Percentiles rank a stretch among this genome's conserved stretches.
phyloP scores from a whole-genome alignment of 1,140 invertebrate species.

The Aphis craccivora region DNA sequence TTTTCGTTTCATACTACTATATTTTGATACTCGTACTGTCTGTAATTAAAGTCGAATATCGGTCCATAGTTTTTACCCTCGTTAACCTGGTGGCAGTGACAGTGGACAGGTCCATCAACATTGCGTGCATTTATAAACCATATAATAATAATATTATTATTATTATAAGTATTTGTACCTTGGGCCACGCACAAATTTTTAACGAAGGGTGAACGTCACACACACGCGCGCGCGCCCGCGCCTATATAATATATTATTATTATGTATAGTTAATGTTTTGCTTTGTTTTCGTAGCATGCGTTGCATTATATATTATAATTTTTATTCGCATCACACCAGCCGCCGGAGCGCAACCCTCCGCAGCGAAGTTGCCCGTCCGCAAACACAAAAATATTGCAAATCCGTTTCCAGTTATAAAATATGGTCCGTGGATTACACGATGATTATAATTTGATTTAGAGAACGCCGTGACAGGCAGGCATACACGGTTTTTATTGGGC shows the following conservation, averaged over 20 bases:
- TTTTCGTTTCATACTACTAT: no score
- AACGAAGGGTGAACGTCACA: neutral
- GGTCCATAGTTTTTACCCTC: neutral
- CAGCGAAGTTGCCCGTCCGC: neutral
- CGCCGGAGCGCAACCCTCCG: neutral
- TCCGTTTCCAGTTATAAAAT: constrained; percentile 21
- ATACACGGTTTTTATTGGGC: neutral
- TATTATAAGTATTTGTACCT: neutral
- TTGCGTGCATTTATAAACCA: constrained; percentile 4
- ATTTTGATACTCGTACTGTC: neutral
- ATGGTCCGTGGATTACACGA: constrained; percentile 31
- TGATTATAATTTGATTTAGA: constrained; percentile 43
- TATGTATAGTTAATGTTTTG: neutral
- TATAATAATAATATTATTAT: neutral
- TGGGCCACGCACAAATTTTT: neutral
- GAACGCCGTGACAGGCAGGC: neutral
- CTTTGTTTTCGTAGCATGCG: neutral
- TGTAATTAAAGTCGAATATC: constrained; percentile 21
- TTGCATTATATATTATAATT: neutral
- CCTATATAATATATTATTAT: neutral
- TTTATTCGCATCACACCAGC: constrained; percentile 24
- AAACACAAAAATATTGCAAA: constrained; percentile 31
- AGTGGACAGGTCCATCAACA: neutral
- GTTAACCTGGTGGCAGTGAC: neutral
- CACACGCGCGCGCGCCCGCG: neutral